These are phyloP conservation scores for Smittia aterrima DNA, from an alignment of 2,888 invertebrate genomes.

Conservation along the genomic window DNA sequence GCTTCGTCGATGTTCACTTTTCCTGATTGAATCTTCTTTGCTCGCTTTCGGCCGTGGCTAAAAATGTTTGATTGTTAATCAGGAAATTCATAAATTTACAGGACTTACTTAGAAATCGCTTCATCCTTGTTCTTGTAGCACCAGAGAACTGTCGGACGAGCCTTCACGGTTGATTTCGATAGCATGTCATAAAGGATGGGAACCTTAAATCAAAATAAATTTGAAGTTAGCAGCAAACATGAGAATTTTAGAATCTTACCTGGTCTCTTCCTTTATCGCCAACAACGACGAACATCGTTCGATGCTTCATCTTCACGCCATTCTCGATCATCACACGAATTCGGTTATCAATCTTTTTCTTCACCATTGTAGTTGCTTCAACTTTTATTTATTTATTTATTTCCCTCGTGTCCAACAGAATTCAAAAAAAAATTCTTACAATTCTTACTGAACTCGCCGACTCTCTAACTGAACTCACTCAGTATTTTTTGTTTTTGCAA, in stretches of 20 bases:
- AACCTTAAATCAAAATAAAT: constrained; percentile 60
- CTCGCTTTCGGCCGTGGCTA: constrained; percentile 89
- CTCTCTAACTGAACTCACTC: not conserved
- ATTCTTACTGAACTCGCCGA: not conserved
- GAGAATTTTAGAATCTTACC: constrained; percentile 56
- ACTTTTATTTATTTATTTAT: not conserved
- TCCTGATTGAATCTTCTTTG: constrained; percentile 87
- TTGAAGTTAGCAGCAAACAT: not conserved
- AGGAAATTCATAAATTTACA: not conserved
- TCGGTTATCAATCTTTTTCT: constrained; percentile 95
- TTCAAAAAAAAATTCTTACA: too few relatives aligned
- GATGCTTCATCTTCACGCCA: constrained; percentile 85
- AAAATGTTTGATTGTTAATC: constrained; percentile 40
- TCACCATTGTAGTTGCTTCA: constrained; percentile 64
- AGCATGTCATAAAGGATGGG: constrained; percentile 97
- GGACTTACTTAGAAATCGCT: constrained; percentile 75
- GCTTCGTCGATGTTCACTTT: constrained; percentile 89
- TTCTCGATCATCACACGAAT: constrained; percentile 95
- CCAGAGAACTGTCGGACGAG: constrained; percentile 94
- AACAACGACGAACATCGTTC: constrained; percentile 91
- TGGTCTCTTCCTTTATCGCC: constrained; percentile 96
- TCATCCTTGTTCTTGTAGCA: constrained; percentile 95
- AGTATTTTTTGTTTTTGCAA: not conserved
- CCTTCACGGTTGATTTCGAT: constrained; percentile 88
- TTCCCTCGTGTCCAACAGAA: not conserved